Base-by-base conservation (phyloP, 2,888 invertebrate species). In the Drosophila cognata region DNA sequence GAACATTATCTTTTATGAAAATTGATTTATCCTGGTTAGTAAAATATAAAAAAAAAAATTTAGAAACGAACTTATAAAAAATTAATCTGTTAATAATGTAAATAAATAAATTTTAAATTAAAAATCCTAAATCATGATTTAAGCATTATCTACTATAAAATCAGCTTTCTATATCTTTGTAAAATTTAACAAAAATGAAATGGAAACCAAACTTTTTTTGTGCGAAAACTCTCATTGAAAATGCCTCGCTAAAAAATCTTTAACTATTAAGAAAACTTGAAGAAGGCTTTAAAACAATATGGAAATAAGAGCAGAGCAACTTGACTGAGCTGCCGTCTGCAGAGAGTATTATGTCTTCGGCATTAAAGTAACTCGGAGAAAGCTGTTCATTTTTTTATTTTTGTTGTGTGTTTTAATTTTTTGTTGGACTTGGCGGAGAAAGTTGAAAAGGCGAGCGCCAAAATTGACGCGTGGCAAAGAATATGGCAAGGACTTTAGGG, bases 371-470 rank as follows among this genome's bases (percentile, higher is more conserved):
- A 18, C 5, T 10, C 16, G 2, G 7, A 43, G 21, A 31, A 31
- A 43, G 16, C 29, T 38, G 25, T 36, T 36, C 5, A 25, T 55
- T 21, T 1, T 8, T 29, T n/a, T 10, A 31, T 35, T 18, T 0
- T 25, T 38, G 38, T 8, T 36, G 4, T 38, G 51, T 68, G 61
- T 73, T 72, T 55, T 61, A 35, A 55, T 50, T 59, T 50, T 60
- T 21, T n/a, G n/a, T 41, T 21, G 29, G 21, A 31, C 35, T 36
- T 35, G 16, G 65, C 51, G 69, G 59, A 71, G 64, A 85, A 88
- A 88, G 74, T 88, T 88, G 69, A 82, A 79, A 71, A 86, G 79
- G 79, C 69, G 84, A 78, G 90, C 82, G 88, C 71, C 76, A 85
- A 88, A 82, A 82, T 82, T 89, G 83, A 89, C 78, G 86, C 88